Percentiles rank a stretch among this genome's conserved stretches.
Evolutionary conservation across 2,888 invertebrate genomes (phyloP).

Genomic region (Gasteruption jaculator): DNA sequence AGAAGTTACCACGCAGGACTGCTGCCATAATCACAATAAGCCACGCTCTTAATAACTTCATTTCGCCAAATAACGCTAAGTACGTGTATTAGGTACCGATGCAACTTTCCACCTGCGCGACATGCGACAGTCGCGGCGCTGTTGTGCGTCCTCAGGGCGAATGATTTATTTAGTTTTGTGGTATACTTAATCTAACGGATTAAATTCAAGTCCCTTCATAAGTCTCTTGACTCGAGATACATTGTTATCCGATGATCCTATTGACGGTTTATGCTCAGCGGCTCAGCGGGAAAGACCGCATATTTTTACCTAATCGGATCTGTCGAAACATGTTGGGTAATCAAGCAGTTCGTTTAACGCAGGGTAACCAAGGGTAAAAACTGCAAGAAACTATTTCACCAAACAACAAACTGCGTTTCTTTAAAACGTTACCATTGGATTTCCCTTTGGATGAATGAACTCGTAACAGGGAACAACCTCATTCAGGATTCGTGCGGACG

Average conservation of each 20-base stretch:
- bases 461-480: constrained; percentile 40
- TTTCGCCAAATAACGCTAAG: no score
- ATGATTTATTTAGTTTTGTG: no score
- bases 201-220: constrained; percentile 27
- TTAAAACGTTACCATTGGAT: constrained; percentile 8
- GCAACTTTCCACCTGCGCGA: no score
- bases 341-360: constrained; percentile 26
- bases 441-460: constrained; percentile 34
- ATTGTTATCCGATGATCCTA: constrained; percentile 38
- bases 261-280: no score
- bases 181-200: constrained; percentile 32
- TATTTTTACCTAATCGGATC: constrained; percentile 42
- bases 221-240: constrained; percentile 43
- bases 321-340: constrained; percentile 32
- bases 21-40: no score
- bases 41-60: no score
- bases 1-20: no score
- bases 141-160: no score
- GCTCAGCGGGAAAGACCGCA: constrained; percentile 23
- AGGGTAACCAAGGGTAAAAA: constrained; percentile 15
- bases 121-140: no score
- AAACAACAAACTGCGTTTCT: constrained; percentile 7
- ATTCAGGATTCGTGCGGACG: constrained; percentile 34
- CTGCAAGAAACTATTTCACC: constrained; percentile 19
- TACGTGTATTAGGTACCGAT: no score